Percentiles rank a stretch among this genome's conserved stretches.
phyloP scores from a whole-genome alignment of 2,113 vertebrate species.

The Oncorhynchus nerka region DNA sequence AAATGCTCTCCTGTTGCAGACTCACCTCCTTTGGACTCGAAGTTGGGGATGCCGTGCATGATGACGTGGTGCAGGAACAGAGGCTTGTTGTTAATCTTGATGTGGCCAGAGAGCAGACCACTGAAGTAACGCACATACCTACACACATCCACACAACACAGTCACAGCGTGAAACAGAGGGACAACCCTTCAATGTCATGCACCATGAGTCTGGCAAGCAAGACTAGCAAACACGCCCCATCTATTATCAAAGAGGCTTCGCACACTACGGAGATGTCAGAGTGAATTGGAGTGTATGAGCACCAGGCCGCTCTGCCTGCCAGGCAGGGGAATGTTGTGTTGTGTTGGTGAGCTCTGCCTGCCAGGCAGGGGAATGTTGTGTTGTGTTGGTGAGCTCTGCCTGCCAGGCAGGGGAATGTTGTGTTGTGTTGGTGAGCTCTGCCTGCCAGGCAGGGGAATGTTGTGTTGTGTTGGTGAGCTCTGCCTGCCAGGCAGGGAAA shows the following conservation, averaged over 20 bases:
- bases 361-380: too few species aligned
- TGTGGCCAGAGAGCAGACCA: conserved; percentile 90
- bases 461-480: too few species aligned
- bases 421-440: too few species aligned
- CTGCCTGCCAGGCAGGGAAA: too few species aligned
- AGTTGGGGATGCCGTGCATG: conserved; percentile 98
- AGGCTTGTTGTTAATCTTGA: conserved; percentile 99
- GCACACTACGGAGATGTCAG: conserved; percentile 17
- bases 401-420: too few species aligned
- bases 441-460: too few species aligned
- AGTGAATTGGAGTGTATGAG: conserved; percentile 17
- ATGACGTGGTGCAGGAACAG: conserved; percentile 97
- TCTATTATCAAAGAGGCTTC: conserved; percentile 21
- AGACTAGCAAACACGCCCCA: neutral
- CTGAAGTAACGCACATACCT: conserved; percentile 98
- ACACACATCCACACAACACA: neutral
- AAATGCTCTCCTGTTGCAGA: neutral
- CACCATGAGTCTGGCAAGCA: neutral
- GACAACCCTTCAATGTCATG: neutral
- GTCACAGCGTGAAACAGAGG: neutral
- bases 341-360: too few species aligned
- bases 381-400: too few species aligned
- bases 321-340: too few species aligned
- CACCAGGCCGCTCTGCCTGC: conserved; percentile 10
- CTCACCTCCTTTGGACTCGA: conserved; percentile 93